Evolutionary conservation across 2,888 invertebrate species (phyloP), one percentile per base, ranked within the genome.

Genomic region (Lepas anatifera): DNA sequence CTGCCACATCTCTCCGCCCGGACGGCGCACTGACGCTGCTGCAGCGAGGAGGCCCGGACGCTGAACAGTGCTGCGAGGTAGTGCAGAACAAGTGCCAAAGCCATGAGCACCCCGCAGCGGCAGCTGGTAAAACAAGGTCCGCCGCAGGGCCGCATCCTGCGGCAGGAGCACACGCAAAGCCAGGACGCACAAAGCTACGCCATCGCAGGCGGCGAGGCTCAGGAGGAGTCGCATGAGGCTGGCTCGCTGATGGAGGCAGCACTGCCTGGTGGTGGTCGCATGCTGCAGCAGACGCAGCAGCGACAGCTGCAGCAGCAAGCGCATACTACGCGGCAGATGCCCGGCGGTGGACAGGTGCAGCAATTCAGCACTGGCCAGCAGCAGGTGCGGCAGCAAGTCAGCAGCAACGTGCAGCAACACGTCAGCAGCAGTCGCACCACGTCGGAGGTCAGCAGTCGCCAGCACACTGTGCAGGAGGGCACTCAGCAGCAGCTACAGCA

Each of bases 381-480:
- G n/a, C n/a, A 50, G 50, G 50, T 50, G 50, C 50, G n/a, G 27
- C 50, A 50, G 50, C 50, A 50, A 32, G 58, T 58, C 58, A 58
- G 58, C 58, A 32, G 32, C 58, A 58, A 32, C 58, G 58, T 58
- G 58, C 58, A 58, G 58, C 52, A 52, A 13, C 3, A n/a, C 13
- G n/a, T n/a, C 7, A 22, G 27, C 52, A 52, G 29, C 52, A 52
- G 13, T 16, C 10, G 52, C 13, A 52, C 52, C 52, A 52, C 52
- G 13, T 52, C 52, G 52, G 27, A 52, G 52, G 52, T 29, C 22
- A 22, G 7, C 52, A 52, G 52, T 22, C 29, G 13, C 27, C 52
- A 29, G 1, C 52, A 16, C 1, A 16, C 16, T 16, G 52, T 52
- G 13, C 52, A 52, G 52, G 52, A 52, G 29, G 29, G 52, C 48